Evolutionary conservation across 35 echinoderm and acorn worm species (phyloP).

Genomic region (Stichopus chloronotus): DNA sequence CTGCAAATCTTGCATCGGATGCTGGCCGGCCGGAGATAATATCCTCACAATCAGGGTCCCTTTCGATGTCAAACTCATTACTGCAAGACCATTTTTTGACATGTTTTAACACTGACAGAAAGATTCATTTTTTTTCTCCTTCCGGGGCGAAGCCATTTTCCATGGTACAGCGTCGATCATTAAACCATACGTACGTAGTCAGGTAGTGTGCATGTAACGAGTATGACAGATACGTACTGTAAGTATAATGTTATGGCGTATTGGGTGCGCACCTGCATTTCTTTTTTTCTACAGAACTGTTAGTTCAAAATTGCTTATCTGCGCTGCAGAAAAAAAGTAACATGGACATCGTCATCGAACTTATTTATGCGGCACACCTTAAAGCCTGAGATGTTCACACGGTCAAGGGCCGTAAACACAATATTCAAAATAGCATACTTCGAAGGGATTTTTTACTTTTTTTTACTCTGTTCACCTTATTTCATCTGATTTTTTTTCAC

Average conservation of each 20-base stretch:
- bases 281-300: not conserved
- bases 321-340: not conserved
- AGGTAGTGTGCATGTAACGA: no score
- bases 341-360: not conserved
- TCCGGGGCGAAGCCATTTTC: not conserved
- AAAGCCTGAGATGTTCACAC: not conserved
- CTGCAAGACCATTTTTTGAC: not conserved
- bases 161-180: not conserved
- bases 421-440: not conserved
- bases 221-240: no score
- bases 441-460: not conserved
- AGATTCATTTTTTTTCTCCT: not conserved
- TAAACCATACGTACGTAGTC: not conserved
- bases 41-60: no score
- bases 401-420: not conserved
- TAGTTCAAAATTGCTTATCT: slow-evolving; percentile 1
- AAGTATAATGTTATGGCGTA: not conserved
- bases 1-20: no score
- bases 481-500: not conserved
- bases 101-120: slow-evolving; percentile 3
- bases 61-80: not conserved
- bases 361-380: no score
- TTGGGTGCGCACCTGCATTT: not conserved
- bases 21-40: no score
- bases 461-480: not conserved